Conservation (phyloP, 2,888 invertebrate species). For the Glaucopsyche alexis region DNA sequence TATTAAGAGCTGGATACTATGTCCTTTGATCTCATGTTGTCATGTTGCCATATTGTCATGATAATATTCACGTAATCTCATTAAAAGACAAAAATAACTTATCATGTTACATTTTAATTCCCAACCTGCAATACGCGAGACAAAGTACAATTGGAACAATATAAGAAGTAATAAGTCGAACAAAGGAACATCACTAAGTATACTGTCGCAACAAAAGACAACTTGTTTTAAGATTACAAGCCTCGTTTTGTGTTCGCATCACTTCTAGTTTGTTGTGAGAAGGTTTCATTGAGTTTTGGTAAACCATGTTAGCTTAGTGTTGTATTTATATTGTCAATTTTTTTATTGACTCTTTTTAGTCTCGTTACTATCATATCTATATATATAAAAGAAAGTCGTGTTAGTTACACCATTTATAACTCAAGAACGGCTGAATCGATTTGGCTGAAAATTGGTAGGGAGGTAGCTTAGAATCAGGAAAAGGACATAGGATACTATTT, state of each 20-base stretch:
- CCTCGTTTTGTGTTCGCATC: constrained; percentile 9
- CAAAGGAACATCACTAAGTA: constrained; percentile 24
- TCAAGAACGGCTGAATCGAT: too few relatives aligned
- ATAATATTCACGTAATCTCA: too few relatives aligned
- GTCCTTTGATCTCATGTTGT: too few relatives aligned
- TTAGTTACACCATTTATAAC: too few relatives aligned
- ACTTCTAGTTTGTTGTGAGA: constrained; percentile 10
- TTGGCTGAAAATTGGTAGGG: too few relatives aligned
- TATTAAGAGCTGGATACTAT: too few relatives aligned
- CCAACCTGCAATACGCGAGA: neutral
- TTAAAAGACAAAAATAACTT: neutral
- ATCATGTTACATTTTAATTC: neutral
- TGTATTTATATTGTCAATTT: neutral
- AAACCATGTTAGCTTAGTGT: neutral
- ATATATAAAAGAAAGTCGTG: too few relatives aligned
- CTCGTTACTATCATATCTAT: too few relatives aligned
- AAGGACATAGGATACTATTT: too few relatives aligned
- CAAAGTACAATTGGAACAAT: neutral
- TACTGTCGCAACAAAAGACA: constrained; percentile 12
- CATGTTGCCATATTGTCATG: too few relatives aligned
- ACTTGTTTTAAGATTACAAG: constrained; percentile 9
- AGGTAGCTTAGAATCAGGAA: too few relatives aligned
- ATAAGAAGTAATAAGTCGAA: constrained; percentile 14
- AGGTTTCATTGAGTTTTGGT: constrained; percentile 14
- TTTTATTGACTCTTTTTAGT: neutral